Evolutionary conservation across 2,797 vertebrate genomes (phyloP), one percentile per base, ranked within the genome.

Genomic region (Arctocebus calabarensis): DNA sequence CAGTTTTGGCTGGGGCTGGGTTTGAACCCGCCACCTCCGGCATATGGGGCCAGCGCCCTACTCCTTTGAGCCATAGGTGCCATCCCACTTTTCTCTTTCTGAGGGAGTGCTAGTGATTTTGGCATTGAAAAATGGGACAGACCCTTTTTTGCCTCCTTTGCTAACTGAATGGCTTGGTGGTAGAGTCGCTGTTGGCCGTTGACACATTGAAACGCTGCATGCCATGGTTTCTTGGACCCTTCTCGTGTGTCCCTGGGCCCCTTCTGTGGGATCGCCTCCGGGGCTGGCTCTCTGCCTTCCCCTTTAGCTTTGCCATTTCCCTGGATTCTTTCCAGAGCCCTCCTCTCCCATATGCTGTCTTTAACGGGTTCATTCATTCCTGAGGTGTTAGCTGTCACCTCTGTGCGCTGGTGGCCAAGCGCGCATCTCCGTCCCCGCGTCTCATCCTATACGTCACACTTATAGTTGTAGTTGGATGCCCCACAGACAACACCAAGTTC

Each of bases 91-190:
- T 45, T 45, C 2, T 66, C 81, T 61, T 93, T 91, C 2, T 4
- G 71, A 84, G 91, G 20, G n/a, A 57, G 55, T 40, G 5, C 75
- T 70, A 8, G 16, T 62, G 82, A 79, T 84, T 86, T 91, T 71
- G 79, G 19, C 19, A 3, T 27, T 81, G 84, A 70, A 40, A 25
- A 62, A 43, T 77, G 52, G 74, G 45, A 34, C 3, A 62, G 48
- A 29, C 6, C 12, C 45, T 29, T 62, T n/a, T 84, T 78, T 32
- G 45, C 23, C 32, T 29, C 74, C n/a, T 70, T 74, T 88, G 25
- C 32, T 81, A 19, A 45, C 40, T 87, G 34, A 79, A 16, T 8
- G 5, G 29, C 55, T 91, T 91, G 85, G 74, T 64, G 37, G 55
- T 37, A n/a, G 45, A 86, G 48, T 32, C 22, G 11, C 34, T 64